Percentiles rank a stretch among this genome's conserved stretches.
Evolutionary conservation across 2,888 invertebrate genomes (phyloP).

Genomic region (Nysson spinosus): DNA sequence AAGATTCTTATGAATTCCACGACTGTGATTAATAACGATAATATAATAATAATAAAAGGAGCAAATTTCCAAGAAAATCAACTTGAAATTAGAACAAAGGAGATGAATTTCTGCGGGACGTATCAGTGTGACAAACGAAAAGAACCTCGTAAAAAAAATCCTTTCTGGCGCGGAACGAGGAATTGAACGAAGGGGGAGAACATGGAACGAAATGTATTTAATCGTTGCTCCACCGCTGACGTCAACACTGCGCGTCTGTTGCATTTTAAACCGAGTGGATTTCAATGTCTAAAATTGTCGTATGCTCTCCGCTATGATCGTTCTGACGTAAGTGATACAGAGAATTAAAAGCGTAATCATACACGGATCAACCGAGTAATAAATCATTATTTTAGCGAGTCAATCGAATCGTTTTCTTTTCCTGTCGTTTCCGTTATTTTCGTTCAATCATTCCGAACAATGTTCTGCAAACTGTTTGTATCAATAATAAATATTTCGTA

Average conservation of each 20-base stretch:
- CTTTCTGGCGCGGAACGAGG: not conserved
- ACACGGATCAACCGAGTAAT: not conserved
- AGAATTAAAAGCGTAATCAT: slow-evolving; percentile 25
- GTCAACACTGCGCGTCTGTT: slow-evolving; percentile 19
- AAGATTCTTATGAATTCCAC: too few relatives aligned
- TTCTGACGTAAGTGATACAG: slow-evolving; percentile 36
- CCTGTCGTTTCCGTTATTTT: too few relatives aligned
- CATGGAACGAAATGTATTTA: not conserved
- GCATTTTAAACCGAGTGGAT: slow-evolving; percentile 18
- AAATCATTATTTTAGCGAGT: too few relatives aligned
- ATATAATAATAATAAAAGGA: too few relatives aligned
- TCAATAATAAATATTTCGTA: too few relatives aligned
- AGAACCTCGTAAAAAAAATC: not conserved
- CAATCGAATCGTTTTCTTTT: too few relatives aligned
- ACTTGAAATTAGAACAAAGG: too few relatives aligned
- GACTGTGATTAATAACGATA: too few relatives aligned
- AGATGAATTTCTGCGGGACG: too few relatives aligned
- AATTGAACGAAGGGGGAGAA: not conserved
- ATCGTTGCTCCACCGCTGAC: slow-evolving; percentile 2
- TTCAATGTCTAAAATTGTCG: slow-evolving; percentile 43
- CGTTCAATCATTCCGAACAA: too few relatives aligned
- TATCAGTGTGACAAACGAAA: not conserved
- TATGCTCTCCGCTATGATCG: slow-evolving; percentile 33
- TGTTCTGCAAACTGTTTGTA: too few relatives aligned
- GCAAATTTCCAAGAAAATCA: too few relatives aligned